These are phyloP conservation scores for Cheilosia soror DNA, from an alignment of 2,888 invertebrate species.

Conservation along the genomic window DNA sequence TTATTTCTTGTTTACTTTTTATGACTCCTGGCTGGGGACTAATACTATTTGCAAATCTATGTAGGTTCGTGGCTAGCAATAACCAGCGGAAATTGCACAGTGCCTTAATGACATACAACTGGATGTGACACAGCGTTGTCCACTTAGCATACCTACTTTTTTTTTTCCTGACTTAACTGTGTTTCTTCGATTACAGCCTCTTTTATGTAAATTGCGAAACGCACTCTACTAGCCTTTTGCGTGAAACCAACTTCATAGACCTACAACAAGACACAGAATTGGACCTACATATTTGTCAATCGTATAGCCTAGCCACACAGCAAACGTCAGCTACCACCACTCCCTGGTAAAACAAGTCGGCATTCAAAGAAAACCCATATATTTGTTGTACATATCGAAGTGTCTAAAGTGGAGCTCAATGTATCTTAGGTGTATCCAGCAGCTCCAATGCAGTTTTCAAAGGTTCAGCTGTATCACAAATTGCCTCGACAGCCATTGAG, in stretches of 20 bases:
- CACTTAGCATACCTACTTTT: constrained; percentile 60
- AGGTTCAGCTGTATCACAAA: constrained; percentile 66
- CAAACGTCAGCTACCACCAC: constrained; percentile 56
- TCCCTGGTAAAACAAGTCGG: constrained; percentile 48
- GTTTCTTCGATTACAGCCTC: not conserved
- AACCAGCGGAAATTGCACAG: constrained; percentile 57
- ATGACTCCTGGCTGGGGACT: constrained; percentile 12
- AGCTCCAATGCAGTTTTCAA: constrained; percentile 42
- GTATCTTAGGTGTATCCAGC: constrained; percentile 34
- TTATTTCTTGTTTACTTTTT: constrained; percentile 3
- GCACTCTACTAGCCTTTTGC: constrained; percentile 31
- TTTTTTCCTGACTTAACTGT: constrained; percentile 8
- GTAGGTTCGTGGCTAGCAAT: constrained; percentile 29
- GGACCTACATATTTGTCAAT: constrained; percentile 65
- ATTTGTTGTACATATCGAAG: constrained; percentile 17
- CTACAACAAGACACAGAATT: constrained; percentile 43
- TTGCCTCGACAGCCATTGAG: constrained; percentile 31
- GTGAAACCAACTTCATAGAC: constrained; percentile 9
- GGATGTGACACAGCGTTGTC: constrained; percentile 52
- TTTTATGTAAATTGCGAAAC: constrained; percentile 68
- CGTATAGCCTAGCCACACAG: constrained; percentile 14
- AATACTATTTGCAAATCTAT: constrained; percentile 38
- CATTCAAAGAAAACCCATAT: constrained; percentile 24
- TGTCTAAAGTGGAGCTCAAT: not conserved
- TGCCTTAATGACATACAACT: constrained; percentile 48